Evolutionary conservation across 1,140 invertebrate genomes (phyloP), one percentile per base, ranked within the genome.

Genomic region (Asbolus verrucosus): DNA sequence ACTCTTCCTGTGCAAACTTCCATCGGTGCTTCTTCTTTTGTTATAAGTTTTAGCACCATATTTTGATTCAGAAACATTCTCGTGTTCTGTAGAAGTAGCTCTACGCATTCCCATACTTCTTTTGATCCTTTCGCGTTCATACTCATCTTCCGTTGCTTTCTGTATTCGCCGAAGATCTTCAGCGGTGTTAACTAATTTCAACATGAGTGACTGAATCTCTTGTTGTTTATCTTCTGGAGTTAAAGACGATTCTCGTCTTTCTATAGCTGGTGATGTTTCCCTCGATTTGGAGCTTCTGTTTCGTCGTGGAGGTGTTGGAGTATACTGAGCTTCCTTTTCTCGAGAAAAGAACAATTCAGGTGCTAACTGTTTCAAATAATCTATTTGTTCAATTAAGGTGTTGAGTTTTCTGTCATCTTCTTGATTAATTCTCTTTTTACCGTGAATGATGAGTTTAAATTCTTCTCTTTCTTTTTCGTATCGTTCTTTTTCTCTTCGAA

Each of bases 401-500:
- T 87, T 88, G 14, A 92, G 84, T 67, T 88, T 87, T 67, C 85
- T 85, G 24, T 91, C 85, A 71, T 92, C 88, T 27, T 87, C 87
- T 74, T 87, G 81, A 43, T 90, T 87, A 21, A 84, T 78, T 71
- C 85, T 83, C 68, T 83, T 82, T 65, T 83, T 83, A 50, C 82
- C 85, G 33, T 81, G 71, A 16, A 87, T 84, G 11, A 84, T 78
- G 39, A 83, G 81, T 65, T 83, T 82, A n/a, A 87, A 75, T 30
- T 89, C 87, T 70, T 94, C 92, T n/a, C 92, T 84, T 74, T 96
- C 93, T 71, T 89, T 88, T 74, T 96, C 93, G 73, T 92, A 88
- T 1, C 91, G 85, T 77, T 96, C 94, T 70, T 94, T 93, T 79
- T 97, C 94, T 31, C 93, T 84, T 39, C 93, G 85, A 67, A 96